Evolutionary conservation across 2,888 invertebrate genomes (phyloP).

Genomic region (Icerya purchasi): DNA sequence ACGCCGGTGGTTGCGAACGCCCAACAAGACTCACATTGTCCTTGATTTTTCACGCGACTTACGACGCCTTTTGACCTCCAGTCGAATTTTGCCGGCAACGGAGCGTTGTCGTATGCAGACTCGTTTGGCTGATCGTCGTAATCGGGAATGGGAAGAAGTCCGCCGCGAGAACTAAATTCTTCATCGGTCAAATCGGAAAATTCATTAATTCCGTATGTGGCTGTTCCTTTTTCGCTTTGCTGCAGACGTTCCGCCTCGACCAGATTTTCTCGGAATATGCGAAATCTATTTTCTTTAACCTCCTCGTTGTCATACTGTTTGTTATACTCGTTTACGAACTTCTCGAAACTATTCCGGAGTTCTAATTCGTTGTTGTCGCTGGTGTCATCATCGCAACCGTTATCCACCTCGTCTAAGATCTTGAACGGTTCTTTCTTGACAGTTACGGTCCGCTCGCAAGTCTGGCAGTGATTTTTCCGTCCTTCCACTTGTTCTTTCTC

Average conservation of each 20-base stretch:
- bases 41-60: conserved; percentile 76
- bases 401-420: too few relatives aligned
- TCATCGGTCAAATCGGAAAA: conserved; percentile 57
- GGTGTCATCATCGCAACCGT: background rate
- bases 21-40: conserved; percentile 79
- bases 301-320: conserved; percentile 31
- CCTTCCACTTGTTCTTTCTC: too few relatives aligned
- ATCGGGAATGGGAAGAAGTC: background rate
- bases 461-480: too few relatives aligned
- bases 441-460: too few relatives aligned
- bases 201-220: conserved; percentile 58
- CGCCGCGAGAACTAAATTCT: background rate
- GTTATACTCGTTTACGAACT: conserved; percentile 31
- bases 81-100: conserved; percentile 54
- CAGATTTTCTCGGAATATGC: conserved; percentile 58
- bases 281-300: conserved; percentile 42
- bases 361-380: background rate
- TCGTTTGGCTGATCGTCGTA: too few relatives aligned
- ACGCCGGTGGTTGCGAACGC: conserved; percentile 94
- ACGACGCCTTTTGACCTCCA: conserved; percentile 67
- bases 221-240: conserved; percentile 59
- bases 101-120: conserved; percentile 10
- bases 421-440: too few relatives aligned
- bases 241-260: conserved; percentile 48
- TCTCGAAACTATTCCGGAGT: conserved; percentile 13